Base-by-base conservation (phyloP, 1,140 invertebrate species). In the Stenopsyche tienmushanensis region DNA sequence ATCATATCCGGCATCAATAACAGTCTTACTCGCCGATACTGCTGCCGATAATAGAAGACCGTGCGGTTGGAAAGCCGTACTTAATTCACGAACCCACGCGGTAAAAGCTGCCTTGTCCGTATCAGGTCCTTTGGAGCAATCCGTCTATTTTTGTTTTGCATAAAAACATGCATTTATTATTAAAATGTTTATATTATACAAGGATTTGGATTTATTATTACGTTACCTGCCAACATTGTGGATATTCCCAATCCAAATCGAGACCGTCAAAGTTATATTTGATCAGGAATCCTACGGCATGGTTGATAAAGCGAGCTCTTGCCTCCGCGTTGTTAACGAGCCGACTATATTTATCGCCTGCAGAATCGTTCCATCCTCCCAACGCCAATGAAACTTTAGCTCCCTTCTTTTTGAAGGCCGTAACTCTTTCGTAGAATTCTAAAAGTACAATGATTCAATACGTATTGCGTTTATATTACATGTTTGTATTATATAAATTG, bases 181-280 rank as follows among this genome's bases (percentile, higher is more conserved):
- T 25, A 9, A 5, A 68, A 67, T 39, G 15, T 45, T 5, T 45
- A 45, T 45, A 45, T 18, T 45, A 7, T 18, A 45, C 17, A 15
- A 45, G 5, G 5, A 5, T 18, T 45, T 53, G 20, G 7, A 50
- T 50, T 24, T 20, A 26, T 23, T 8, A 65, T 39, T 17, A 17
- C 41, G 67, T 73, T 75, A 87, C 88, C 82, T 93, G 90, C 90
- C 90, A 92, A 73, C 91, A 93, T 70, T 88, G 90, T 0, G 93
- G 93, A 79, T 94, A 96, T 73, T 94, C 92, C 92, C 92, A 96
- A 74, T 95, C 93, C 21, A 95, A 76, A 75, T 95, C 93, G 0
- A 96, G 78, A 7, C 92, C 92, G 74, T 94, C 91, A 71, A 94
- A 94, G n/a, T 85, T 85, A 70, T 93, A 87, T 73, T 92, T 90